Conservation (phyloP, 1,140 invertebrate genomes). For the Plutomurus gul region DNA sequence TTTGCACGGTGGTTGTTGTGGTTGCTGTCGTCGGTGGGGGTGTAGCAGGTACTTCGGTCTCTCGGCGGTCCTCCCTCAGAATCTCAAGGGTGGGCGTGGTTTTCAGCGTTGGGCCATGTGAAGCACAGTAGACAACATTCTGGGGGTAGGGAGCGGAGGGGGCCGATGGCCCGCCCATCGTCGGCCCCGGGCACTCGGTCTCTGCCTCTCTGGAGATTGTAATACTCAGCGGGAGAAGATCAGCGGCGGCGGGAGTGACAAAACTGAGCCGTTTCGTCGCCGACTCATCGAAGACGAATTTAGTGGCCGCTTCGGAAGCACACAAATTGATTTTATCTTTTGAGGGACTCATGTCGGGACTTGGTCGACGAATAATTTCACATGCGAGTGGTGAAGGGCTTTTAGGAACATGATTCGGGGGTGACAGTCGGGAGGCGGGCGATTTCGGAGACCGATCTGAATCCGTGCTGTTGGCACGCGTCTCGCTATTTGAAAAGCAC, state of each 20-base stretch:
- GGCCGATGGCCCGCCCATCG: no score
- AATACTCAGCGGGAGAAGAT: neutral
- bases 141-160: neutral
- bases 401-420: slow-evolving; percentile 50
- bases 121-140: no score
- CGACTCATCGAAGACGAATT: slow-evolving; percentile 51
- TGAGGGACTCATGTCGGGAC: slow-evolving; percentile 50
- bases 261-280: neutral
- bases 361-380: slow-evolving; percentile 37
- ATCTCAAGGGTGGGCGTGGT: no score
- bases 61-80: no score
- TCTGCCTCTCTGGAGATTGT: neutral
- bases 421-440: slow-evolving; percentile 48
- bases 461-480: slow-evolving; percentile 53
- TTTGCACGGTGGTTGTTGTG: neutral
- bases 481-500: slow-evolving; percentile 39
- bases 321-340: neutral
- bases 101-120: no score
- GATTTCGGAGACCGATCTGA: slow-evolving; percentile 51
- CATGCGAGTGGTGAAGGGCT: slow-evolving; percentile 47
- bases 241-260: neutral
- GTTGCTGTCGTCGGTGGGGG: neutral
- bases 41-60: neutral
- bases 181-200: neutral
- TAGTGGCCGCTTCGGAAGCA: neutral